phyloP scores from a whole-genome alignment of 1,140 invertebrate species.

The Mizuhopecten yessoensis region DNA sequence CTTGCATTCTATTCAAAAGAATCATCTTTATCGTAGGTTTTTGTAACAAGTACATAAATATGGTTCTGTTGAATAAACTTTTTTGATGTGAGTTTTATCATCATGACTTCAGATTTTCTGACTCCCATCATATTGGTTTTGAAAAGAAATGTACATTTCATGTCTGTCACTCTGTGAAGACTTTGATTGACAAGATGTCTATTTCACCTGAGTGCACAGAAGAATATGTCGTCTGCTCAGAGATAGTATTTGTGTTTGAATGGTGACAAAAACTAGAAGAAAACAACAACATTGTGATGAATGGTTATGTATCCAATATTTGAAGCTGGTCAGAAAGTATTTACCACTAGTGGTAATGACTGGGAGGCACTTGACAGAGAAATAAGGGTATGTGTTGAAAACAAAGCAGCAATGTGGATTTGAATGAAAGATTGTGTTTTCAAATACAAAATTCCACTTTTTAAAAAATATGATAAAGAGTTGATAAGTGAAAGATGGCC shows the following conservation, averaged over 20 bases:
- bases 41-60: too few species aligned
- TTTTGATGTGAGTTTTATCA: too few species aligned
- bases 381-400: conserved; percentile 56
- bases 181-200: conserved; percentile 8
- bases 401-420: not conserved
- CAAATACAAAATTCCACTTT: not conserved
- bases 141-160: conserved; percentile 29
- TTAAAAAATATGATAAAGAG: not conserved
- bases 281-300: conserved; percentile 48
- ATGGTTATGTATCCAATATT: conserved; percentile 61
- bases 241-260: not conserved
- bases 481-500: not conserved
- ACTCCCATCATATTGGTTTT: not conserved
- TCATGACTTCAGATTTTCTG: too few species aligned
- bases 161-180: not conserved
- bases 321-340: conserved; percentile 58
- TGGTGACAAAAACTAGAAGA: conserved; percentile 29
- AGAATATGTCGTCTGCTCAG: conserved; percentile 32
- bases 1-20: too few species aligned
- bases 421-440: not conserved
- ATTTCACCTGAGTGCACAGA: not conserved
- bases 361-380: conserved; percentile 61
- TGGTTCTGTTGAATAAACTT: too few species aligned
- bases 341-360: conserved; percentile 56
- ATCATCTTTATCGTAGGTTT: too few species aligned